Evolutionary conservation across 35 echinoderm and acorn worm genomes (phyloP).

Genomic region (Chiridota heheva): DNA sequence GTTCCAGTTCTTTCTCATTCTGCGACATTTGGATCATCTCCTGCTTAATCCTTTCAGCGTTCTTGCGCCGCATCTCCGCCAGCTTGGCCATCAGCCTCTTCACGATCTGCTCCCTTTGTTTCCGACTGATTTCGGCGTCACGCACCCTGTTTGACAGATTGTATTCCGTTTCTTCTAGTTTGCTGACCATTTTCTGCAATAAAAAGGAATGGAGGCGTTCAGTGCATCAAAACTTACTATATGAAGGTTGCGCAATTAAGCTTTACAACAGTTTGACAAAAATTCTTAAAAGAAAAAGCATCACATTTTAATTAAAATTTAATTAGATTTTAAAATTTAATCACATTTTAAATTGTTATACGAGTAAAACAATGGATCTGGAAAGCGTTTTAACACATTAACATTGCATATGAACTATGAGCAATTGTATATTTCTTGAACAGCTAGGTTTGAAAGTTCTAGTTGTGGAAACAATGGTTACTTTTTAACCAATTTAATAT

Average conservation of each 20-base stretch:
- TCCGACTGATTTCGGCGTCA: constrained; percentile 63
- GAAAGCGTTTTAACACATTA: neutral
- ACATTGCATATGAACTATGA: no score
- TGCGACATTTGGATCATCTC: constrained; percentile 67
- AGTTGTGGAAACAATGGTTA: no score
- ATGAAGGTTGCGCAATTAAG: no score
- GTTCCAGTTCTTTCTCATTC: constrained; percentile 75
- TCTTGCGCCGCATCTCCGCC: constrained; percentile 65
- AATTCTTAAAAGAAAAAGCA: neutral
- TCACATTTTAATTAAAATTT: neutral
- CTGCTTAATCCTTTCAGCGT: constrained; percentile 72
- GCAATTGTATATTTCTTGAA: no score
- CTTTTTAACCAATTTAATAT: no score
- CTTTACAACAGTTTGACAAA: neutral
- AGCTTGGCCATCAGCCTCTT: constrained; percentile 58
- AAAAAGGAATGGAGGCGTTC: neutral
- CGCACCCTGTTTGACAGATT: constrained; percentile 78
- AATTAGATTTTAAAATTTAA: neutral
- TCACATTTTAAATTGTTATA: neutral
- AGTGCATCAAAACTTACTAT: no score
- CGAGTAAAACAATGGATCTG: neutral
- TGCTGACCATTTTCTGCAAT: constrained; percentile 76
- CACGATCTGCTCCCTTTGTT: constrained; percentile 72
- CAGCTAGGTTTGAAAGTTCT: no score
- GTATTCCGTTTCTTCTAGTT: constrained; percentile 91